Base-by-base conservation (phyloP, 2,888 invertebrate species). In the Dryocosmus kuriphilus region DNA sequence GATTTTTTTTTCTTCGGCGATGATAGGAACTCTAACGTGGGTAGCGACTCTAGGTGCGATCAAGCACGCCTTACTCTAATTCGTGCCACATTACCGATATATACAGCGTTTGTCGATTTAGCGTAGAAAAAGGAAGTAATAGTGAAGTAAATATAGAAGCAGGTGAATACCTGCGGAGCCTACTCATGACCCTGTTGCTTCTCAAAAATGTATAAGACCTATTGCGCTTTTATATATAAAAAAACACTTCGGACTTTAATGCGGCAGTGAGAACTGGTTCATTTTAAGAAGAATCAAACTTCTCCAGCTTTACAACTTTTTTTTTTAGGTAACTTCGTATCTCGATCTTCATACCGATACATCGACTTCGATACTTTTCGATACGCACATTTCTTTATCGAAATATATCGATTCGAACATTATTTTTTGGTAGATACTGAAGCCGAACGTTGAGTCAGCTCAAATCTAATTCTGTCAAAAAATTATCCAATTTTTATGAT, bases 251-350 rank as follows among this genome's bases (percentile, higher is more conserved):
- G 71, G 61, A 62, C 51, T 38, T 35, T 76, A 74, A 51, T 24
- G 35, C 41, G 77, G 77, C 77, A 77, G 77, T 77, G 77, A 62
- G 62, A 51, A 77, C 77, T 77, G 77, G 77, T 77, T 74, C 14
- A 60, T 74, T 38, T 30, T 51, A 71, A 71, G 71, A 71, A 67
- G 38, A 67, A 46, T 46, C 27, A 14, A 9, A 41, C 24, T 67
- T 46, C 67, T 67, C 22, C 38, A 38, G 24, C 19, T 46, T 67
- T 46, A 16, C 46, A 67, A 8, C 27, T 67, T 27, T 24, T 67
- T 24, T 67, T 67, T 7, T 41, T 41, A 41, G 16, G 16, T 11
- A 67, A 38, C 24, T 27, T 51, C 27, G 46, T 30, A n/a, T 46
- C 46, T 67, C n/a, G n/a, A 9, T 71, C 11, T n/a, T 30, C 46